Evolutionary conservation across 2,797 vertebrate species (phyloP).

Genomic region (Aratinga solstitialis): DNA sequence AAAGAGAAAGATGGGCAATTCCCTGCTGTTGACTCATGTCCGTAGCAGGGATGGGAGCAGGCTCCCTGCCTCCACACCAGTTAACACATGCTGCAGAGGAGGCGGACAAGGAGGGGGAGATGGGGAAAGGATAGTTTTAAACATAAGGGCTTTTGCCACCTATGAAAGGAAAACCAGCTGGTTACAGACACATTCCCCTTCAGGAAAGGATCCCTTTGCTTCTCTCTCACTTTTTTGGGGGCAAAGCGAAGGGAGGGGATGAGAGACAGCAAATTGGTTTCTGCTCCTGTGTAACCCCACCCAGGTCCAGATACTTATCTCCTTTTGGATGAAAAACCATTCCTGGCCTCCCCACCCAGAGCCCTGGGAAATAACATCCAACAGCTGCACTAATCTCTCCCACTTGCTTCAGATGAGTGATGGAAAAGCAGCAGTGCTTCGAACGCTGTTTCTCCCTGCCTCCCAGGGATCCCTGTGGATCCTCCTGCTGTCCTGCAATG

Average conservation of each 20-base stretch:
- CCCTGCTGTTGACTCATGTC: not conserved
- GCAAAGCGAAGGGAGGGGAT: not conserved
- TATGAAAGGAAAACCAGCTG: not conserved
- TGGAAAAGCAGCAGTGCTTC: conserved; percentile 28
- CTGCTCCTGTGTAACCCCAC: conserved; percentile 54
- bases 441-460: not conserved
- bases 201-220: conserved; percentile 47
- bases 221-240: not conserved
- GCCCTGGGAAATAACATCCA: conserved; percentile 72
- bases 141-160: not conserved
- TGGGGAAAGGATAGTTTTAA: not conserved
- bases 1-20: not conserved
- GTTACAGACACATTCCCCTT: not conserved
- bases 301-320: conserved; percentile 64
- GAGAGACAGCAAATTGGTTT: conserved; percentile 18
- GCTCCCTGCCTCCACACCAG: not conserved
- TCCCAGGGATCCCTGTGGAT: not conserved
- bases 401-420: conserved; percentile 60
- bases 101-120: not conserved
- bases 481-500: not conserved
- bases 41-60: not conserved
- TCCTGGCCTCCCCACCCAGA: conserved; percentile 35
- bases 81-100: not conserved
- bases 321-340: conserved; percentile 50
- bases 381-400: conserved; percentile 77